Base-by-base conservation (phyloP, 2,797 vertebrate genomes). In the Sebastes nivosus region DNA sequence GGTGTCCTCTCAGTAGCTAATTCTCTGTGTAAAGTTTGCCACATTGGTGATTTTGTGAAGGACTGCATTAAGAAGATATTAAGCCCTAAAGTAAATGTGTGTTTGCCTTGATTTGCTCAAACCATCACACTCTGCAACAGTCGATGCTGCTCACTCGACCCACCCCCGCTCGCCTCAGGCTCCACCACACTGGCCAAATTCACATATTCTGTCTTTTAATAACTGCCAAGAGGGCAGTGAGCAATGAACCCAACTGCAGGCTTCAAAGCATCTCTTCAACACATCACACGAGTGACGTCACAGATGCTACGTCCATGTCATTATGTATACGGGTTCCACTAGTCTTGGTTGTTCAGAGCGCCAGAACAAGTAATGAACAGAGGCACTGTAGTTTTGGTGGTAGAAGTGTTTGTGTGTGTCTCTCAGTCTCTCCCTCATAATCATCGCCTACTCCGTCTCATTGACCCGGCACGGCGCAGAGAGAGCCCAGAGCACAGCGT, bases 361-460 rank as follows among this genome's bases (percentile, higher is more conserved):
- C 68, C 30, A 83, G 74, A 87, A 24, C 25, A 60, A 55, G 30
- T 68, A 46, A 80, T 54, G 38, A 72, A 67, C 66, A 75, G 65
- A 79, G 13, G 46, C 72, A 25, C 18, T 2, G 24, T 69, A 52
- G 36, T 67, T 65, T 52, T 58, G 50, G 24, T 75, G 32, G 27
- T 60, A 68, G 20, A 71, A 5, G 69, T 58, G 59, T 75, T 27
- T 77, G 77, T 58, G 58, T 50, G 24, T 63, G 10, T 61, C 1
- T 72, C 2, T 80, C n/a, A 75, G 11, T 55, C 42, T 72, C 34
- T 80, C 70, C 29, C 67, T 87, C 50, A 87, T 82, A 87, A 91
- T 91, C 80, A 88, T 85, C 27, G 24, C 84, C 75, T 71, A 68
- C 84, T 90, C 82, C 14, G 12, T 88, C 77, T 89, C 86, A 87